Evolutionary conservation across 2,113 vertebrate genomes (phyloP).

Genomic region (Phyllostomus hastatus): DNA sequence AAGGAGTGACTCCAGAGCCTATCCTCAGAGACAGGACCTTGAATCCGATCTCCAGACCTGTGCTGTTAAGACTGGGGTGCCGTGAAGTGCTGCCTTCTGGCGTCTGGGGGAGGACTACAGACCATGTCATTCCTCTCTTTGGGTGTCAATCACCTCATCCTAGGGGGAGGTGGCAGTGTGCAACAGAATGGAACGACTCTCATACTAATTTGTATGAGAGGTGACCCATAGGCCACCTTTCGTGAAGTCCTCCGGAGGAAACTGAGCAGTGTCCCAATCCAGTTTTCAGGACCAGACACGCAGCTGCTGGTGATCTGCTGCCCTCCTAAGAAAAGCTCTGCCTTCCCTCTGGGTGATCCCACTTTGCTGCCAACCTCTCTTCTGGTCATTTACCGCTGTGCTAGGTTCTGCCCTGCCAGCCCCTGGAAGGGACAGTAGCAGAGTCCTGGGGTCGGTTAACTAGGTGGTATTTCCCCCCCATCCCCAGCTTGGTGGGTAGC

Average conservation of each 20-base stretch:
- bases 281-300: not conserved
- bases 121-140: not conserved
- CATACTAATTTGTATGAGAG: fast-evolving
- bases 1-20: no score
- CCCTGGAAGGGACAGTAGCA: not conserved
- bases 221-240: not conserved
- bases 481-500: not conserved
- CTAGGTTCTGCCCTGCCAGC: not conserved
- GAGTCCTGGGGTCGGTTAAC: not conserved
- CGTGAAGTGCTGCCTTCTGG: not conserved
- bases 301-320: not conserved
- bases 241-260: not conserved
- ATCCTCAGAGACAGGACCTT: not conserved
- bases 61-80: not conserved
- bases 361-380: not conserved
- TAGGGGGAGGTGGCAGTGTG: not conserved
- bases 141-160: not conserved
- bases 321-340: not conserved
- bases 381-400: not conserved
- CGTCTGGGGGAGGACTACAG: not conserved
- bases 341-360: not conserved
- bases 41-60: not conserved
- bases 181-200: not conserved
- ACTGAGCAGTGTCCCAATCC: not conserved
- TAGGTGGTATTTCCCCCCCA: not conserved